A percentile compares a stretch with the other conserved stretches of the same genome.
These are phyloP conservation scores for Axinella damicornis DNA, from an alignment of 37 sponge, comb jelly and placozoan genomes.

Conservation along the genomic window DNA sequence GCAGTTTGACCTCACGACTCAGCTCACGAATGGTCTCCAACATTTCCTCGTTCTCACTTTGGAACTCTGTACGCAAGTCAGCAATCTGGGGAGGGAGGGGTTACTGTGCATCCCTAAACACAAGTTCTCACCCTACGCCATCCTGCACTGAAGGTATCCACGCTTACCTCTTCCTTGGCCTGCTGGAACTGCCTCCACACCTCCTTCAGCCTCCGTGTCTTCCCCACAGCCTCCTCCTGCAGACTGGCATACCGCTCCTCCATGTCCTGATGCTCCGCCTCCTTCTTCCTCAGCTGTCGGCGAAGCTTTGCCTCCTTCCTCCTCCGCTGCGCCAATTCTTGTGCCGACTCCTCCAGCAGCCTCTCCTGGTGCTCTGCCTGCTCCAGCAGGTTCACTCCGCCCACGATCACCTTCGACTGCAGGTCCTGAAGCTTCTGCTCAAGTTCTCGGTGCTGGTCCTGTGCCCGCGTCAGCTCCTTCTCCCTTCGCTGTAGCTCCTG, in stretches of 20 bases:
- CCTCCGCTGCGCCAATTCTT: conserved; percentile 80
- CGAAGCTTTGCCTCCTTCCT: conserved; percentile 76
- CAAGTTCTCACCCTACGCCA: too few species aligned
- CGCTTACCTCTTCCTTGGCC: conserved; percentile 88
- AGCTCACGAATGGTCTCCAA: conserved; percentile 84
- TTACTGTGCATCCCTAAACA: neutral
- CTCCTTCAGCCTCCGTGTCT: conserved; percentile 88
- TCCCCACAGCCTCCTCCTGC: conserved; percentile 95
- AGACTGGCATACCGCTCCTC: conserved; percentile 93
- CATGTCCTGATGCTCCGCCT: conserved; percentile 87
- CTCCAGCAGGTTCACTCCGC: conserved; percentile 98
- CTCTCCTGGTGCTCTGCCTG: conserved; percentile 96
- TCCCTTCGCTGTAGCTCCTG: conserved; percentile 83
- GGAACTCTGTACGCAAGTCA: conserved; percentile 83
- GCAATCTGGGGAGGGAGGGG: conserved; percentile 67
- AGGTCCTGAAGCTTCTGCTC: conserved; percentile 81
- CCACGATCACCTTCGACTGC: conserved; percentile 93
- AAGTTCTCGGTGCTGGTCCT: conserved; percentile 84
- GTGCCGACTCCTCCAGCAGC: conserved; percentile 90
- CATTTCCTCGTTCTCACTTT: conserved; percentile 84
- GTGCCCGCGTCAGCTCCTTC: conserved; percentile 81
- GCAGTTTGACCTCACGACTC: conserved; percentile 78
- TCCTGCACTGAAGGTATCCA: neutral
- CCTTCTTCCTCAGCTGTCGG: conserved; percentile 72
- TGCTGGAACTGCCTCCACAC: conserved; percentile 89